These are phyloP conservation scores for Cerastis leucographa DNA, from an alignment of 2,888 invertebrate genomes.

Conservation along the genomic window DNA sequence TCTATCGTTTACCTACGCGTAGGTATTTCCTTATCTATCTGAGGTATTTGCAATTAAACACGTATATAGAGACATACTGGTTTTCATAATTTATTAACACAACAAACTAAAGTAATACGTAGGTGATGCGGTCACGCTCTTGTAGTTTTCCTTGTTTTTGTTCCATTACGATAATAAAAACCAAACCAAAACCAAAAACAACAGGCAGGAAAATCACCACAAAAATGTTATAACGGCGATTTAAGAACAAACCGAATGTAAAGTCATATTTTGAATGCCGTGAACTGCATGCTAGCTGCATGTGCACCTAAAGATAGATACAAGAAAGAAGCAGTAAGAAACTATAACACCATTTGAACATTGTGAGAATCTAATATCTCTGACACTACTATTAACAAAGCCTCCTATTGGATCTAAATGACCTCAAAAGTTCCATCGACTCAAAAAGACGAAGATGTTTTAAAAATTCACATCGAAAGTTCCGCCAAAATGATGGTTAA, in stretches of 20 bases:
- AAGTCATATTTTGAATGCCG: neutral
- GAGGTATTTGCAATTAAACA: constrained; percentile 39
- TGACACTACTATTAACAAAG: neutral
- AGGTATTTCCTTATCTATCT: constrained; percentile 27
- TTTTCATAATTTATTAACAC: neutral
- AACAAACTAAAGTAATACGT: neutral
- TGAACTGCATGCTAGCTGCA: neutral
- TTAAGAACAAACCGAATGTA: neutral
- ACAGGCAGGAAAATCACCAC: neutral
- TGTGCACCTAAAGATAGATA: neutral
- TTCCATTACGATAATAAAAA: constrained; percentile 3
- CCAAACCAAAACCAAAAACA: neutral
- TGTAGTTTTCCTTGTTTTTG: constrained; percentile 31
- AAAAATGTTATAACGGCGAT: neutral
- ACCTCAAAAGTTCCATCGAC: neutral
- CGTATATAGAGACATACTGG: constrained; percentile 13
- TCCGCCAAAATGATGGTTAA: neutral
- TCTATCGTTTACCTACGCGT: constrained; percentile 17
- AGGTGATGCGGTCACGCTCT: neutral
- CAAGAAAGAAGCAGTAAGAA: neutral
- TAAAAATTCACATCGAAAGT: no score
- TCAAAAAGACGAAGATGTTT: neutral
- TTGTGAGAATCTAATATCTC: neutral
- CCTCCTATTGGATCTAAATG: neutral
- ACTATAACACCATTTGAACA: neutral